Conservation (phyloP, 2,888 invertebrate genomes). For the Xestia xanthographa region DNA sequence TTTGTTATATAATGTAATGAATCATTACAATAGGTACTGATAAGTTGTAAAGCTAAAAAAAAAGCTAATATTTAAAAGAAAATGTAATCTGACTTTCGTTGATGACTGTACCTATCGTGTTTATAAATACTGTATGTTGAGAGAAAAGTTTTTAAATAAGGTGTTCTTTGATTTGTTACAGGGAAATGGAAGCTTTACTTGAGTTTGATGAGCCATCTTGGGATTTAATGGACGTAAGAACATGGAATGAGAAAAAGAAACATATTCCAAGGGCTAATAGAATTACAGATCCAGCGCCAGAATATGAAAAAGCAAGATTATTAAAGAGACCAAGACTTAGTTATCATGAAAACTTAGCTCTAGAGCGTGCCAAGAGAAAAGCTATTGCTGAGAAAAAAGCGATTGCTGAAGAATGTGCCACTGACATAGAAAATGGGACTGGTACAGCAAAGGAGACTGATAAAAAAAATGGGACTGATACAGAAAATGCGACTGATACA, state of each 20-base stretch:
- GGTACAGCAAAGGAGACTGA: neutral
- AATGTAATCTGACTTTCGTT: too few species aligned
- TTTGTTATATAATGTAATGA: neutral
- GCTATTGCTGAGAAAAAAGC: neutral
- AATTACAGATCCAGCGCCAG: conserved; percentile 41
- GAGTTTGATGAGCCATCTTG: conserved; percentile 44
- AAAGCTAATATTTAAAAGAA: neutral
- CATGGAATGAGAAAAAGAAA: conserved; percentile 38
- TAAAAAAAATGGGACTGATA: neutral
- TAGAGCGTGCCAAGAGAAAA: conserved; percentile 7
- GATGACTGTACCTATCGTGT: neutral
- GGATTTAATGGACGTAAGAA: conserved; percentile 43
- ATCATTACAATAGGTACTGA: neutral
- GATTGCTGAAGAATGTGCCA: neutral
- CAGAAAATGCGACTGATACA: neutral
- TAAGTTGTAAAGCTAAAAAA: neutral
- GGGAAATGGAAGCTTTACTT: conserved; percentile 44
- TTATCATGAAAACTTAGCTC: conserved; percentile 12
- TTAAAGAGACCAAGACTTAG: conserved; percentile 26
- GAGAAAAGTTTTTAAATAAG: neutral
- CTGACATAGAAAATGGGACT: too few species aligned
- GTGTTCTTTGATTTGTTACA: conserved; percentile 22
- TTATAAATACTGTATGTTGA: neutral
- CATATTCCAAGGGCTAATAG: conserved; percentile 36
- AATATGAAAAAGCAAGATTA: conserved; percentile 39